Base-by-base conservation (phyloP, 1,140 invertebrate species). In the Procambarus virginalis region DNA sequence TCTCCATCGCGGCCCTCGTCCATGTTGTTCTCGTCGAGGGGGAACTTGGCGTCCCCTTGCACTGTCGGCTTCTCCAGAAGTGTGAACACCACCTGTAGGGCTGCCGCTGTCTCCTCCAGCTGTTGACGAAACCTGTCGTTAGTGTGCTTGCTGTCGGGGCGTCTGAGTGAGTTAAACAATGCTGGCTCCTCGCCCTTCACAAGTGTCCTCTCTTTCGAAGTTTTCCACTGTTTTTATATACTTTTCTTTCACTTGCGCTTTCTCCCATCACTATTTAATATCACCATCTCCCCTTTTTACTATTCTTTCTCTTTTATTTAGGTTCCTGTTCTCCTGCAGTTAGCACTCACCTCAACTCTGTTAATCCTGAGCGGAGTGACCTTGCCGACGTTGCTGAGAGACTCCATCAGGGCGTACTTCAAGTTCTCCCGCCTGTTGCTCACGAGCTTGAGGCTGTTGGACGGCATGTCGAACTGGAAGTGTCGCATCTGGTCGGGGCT, bases 341-440 rank as follows among this genome's bases (percentile, higher is more conserved):
- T 5, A 17, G 20, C 55, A 12, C 58, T 34, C 45, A 89, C 86
- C 86, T 89, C 86, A n/a, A 89, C 5, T n/a, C 79, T 68, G 79
- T 89, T 89, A 20, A 89, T 89, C 51, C 86, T 76, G 4, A 89
- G 64, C 2, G 86, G 86, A 2, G 86, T 75, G 10, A 89, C 79
- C 34, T 60, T 77, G 14, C 64, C 86, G 2, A 34, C 51, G 5
- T 46, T 17, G 8, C 45, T 17, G 34, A 89, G 86, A 2, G 86
- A 12, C 3, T 58, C 48, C 14, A 76, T 34, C 8, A 83, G 9
- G 2, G 68, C 86, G 45, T 89, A 89, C 79, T 60, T 89, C 22
- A 89, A 22, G 80, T 89, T 89, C 80, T 89, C 86, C 2, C 79
- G 48, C 45, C 49, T 60, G 9, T 76, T 46, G 1, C 20, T 9